phyloP scores from a whole-genome alignment of 2,888 invertebrate species.

The Drosophila seclusa region DNA sequence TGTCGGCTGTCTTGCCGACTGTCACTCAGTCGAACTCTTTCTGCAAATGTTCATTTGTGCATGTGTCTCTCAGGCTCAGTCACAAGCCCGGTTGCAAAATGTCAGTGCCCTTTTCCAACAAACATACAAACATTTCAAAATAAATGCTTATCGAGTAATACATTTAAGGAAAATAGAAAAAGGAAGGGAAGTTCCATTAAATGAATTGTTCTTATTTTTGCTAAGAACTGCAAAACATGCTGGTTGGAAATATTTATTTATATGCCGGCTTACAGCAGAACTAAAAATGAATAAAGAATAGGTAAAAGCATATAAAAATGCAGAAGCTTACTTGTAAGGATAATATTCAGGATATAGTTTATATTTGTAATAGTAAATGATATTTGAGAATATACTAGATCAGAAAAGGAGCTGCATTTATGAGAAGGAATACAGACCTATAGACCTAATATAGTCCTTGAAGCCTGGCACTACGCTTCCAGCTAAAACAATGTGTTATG shows the following conservation, averaged over 20 bases:
- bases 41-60: slow-evolving; percentile 67
- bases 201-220: slow-evolving; percentile 45
- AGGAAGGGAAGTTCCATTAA: slow-evolving; percentile 34
- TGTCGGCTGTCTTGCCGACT: slow-evolving; percentile 79
- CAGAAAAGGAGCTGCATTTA: background rate
- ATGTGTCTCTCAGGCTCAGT: slow-evolving; percentile 62
- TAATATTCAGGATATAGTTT: background rate
- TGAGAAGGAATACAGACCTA: too few relatives aligned
- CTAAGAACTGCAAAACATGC: slow-evolving; percentile 16
- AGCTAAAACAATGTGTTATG: background rate
- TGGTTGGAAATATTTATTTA: background rate
- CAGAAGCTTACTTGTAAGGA: background rate
- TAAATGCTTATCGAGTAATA: slow-evolving; percentile 41
- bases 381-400: background rate
- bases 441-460: too few relatives aligned
- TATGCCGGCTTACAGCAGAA: background rate
- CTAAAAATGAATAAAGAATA: background rate
- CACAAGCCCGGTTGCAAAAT: slow-evolving; percentile 64
- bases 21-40: slow-evolving; percentile 73
- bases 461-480: too few relatives aligned
- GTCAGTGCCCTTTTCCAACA: slow-evolving; percentile 55
- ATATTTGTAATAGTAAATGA: background rate
- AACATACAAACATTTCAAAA: slow-evolving; percentile 13
- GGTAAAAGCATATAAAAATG: background rate
- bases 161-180: slow-evolving; percentile 15